Evolutionary conservation across 2,797 vertebrate genomes (phyloP), one percentile per base, ranked within the genome.

Genomic region (Bryconaethiops microstoma): DNA sequence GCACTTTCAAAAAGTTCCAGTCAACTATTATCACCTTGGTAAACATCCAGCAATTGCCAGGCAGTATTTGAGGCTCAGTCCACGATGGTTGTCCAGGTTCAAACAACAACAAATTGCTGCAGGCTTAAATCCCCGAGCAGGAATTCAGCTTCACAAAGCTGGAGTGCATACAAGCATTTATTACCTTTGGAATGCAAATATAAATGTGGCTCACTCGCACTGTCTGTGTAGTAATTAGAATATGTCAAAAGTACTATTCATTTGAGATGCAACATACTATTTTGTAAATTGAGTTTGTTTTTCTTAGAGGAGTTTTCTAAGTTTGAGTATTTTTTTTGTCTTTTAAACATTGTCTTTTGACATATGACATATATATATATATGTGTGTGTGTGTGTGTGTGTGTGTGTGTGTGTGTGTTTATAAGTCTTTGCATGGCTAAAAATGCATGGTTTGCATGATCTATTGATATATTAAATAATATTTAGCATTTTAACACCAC

Each of bases 1-100:
- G 74, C 23, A 40, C 78, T 67, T 73, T 80, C 64, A 57, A 64
- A 21, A 69, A 55, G 57, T 68, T 70, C 25, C 82, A 77, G 62
- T 45, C 19, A 17, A 7, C 16, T 77, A n/a, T 64, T 72, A 67
- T 67, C 23, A 57, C 64, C 16, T 42, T 59, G 71, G 54, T 74
- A 40, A 63, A 54, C 23, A 25, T 76, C 23, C 74, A 76, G 39
- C 7, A 75, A 75, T 74, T 59, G 57, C 29, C 35, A 42, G 5
- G 12, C 54, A 21, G 39, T 17, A 68, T 59, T 74, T 72, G n/a
- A 65, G 35, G n/a, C 9, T 67, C 39, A 35, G 23, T 16, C 7
- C 23, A n/a, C 25, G 42, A 25, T 14, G 67, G 12, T 16, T 50
- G 21, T 25, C 2, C 12, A 25, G 67, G 21, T 69, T 69, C 21